Evolutionary conservation across 2,113 vertebrate genomes (phyloP).

Genomic region (Gorilla gorilla): DNA sequence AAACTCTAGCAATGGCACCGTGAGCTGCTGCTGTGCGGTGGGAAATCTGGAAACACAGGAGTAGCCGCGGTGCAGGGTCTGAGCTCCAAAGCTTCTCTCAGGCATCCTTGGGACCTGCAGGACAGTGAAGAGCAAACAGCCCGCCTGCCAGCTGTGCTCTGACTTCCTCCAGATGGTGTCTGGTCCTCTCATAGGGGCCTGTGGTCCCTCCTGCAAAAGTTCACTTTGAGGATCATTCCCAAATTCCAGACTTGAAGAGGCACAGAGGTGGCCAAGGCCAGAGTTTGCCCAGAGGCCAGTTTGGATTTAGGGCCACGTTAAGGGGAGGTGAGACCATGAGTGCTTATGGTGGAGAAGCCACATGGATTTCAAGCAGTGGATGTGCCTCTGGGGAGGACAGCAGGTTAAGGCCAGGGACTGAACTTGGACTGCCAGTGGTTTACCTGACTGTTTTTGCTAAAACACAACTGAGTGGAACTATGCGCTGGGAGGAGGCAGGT

Average conservation of each 20-base stretch:
- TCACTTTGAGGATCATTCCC: neutral
- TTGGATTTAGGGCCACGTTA: neutral
- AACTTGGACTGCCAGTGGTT: neutral
- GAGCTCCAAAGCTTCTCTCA: neutral
- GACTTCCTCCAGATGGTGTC: neutral
- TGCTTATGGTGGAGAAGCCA: neutral
- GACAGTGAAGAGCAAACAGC: neutral
- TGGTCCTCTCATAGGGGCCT: neutral
- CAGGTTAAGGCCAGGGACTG: neutral
- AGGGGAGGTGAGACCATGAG: neutral
- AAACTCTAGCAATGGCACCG: no score
- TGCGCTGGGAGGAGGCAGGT: neutral
- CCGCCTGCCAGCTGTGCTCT: no score
- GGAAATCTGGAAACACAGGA: neutral
- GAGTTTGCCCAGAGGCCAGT: neutral
- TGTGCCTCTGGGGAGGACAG: neutral
- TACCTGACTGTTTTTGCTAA: neutral
- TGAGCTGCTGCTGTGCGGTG: accelerated
- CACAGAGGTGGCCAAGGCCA: neutral
- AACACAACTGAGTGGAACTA: neutral
- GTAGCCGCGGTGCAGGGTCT: accelerated
- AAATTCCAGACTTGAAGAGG: neutral
- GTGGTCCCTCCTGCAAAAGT: no score
- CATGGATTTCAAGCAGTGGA: neutral
- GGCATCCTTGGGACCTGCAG: neutral